phyloP scores from a whole-genome alignment of 2,888 invertebrate species.

The Parapristionchus giblindavisi region DNA sequence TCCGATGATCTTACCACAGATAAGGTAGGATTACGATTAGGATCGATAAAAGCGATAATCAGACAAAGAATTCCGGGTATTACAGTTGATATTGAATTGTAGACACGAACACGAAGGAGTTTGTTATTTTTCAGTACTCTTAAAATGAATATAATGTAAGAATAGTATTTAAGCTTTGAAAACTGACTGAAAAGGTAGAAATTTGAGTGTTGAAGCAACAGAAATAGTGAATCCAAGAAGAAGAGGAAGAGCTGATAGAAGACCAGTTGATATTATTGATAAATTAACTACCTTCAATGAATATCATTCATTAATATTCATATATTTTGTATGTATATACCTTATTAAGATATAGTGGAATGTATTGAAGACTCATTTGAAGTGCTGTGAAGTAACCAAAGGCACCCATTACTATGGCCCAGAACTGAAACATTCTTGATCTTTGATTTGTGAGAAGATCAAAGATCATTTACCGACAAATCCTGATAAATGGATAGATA shows the following conservation, averaged over 20 bases:
- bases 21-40: neutral
- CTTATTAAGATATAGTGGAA: conserved; percentile 54
- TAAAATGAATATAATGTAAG: neutral
- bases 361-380: conserved; percentile 53
- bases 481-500: conserved; percentile 55
- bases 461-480: neutral
- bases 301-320: neutral
- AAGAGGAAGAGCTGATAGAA: conserved; percentile 45
- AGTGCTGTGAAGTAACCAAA: conserved; percentile 55
- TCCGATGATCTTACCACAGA: neutral
- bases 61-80: conserved; percentile 42
- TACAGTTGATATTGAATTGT: conserved; percentile 52
- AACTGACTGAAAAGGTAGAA: conserved; percentile 9
- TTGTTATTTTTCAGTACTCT: neutral
- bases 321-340: conserved; percentile 19
- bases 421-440: conserved; percentile 29
- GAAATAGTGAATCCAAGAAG: conserved; percentile 44
- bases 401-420: conserved; percentile 51
- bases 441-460: neutral
- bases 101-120: conserved; percentile 44
- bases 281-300: conserved; percentile 44
- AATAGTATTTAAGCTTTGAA: neutral
- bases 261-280: conserved; percentile 42
- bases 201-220: conserved; percentile 36
- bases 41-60: conserved; percentile 18